phyloP scores from a whole-genome alignment of 2,888 invertebrate species.

The Cryptocephalus moraei region DNA sequence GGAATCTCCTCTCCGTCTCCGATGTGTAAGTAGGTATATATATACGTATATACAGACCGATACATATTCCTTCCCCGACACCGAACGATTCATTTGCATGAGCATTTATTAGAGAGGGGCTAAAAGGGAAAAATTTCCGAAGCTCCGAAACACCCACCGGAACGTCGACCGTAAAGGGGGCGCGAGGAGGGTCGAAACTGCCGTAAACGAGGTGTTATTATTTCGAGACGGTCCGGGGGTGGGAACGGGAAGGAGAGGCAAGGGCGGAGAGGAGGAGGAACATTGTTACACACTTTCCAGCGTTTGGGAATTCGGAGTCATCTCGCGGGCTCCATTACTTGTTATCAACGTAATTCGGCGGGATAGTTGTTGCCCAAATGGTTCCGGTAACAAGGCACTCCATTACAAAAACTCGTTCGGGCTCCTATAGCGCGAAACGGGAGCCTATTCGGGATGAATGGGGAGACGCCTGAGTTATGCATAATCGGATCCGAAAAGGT shows the following conservation, averaged over 20 bases:
- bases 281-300: slow-evolving; percentile 1
- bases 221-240: slow-evolving; percentile 4
- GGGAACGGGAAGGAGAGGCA: too few species aligned
- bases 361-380: neutral
- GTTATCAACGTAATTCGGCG: slow-evolving; percentile 33
- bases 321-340: slow-evolving; percentile 33
- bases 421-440: too few species aligned
- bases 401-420: neutral
- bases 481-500: too few species aligned
- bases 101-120: slow-evolving; percentile 27
- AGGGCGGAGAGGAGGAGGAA: neutral
- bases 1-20: too few species aligned
- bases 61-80: slow-evolving; percentile 20
- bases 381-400: neutral
- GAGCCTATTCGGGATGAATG: too few species aligned
- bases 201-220: slow-evolving; percentile 4
- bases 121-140: slow-evolving; percentile 8
- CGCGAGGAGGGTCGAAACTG: too few species aligned
- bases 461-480: too few species aligned
- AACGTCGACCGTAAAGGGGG: neutral
- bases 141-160: neutral
- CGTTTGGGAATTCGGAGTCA: slow-evolving; percentile 30
- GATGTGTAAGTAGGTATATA: too few species aligned
- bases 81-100: slow-evolving; percentile 34
- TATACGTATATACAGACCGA: slow-evolving; percentile 12